phyloP scores from a whole-genome alignment of 2,113 vertebrate genomes.

The Scartelaos histophorus region DNA sequence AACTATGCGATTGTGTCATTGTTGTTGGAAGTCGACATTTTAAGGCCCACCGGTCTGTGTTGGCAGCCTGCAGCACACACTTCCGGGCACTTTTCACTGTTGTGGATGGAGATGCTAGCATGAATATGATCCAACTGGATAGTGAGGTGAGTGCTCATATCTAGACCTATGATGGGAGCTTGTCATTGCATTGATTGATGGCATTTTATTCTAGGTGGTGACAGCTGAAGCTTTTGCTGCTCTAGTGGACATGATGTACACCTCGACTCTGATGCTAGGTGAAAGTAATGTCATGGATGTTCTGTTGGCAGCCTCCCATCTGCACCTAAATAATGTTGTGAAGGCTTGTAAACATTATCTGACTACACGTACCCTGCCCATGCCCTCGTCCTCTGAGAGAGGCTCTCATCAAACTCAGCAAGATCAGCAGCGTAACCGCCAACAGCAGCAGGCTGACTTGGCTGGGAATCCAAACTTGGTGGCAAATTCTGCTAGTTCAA shows the following conservation, averaged over 20 bases:
- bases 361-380: slow-evolving; percentile 90
- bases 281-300: slow-evolving; percentile 99
- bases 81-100: slow-evolving; percentile 95
- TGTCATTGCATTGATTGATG: not conserved
- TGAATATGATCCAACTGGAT: slow-evolving; percentile 98
- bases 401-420: slow-evolving; percentile 55
- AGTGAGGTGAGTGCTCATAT: slow-evolving; percentile 77
- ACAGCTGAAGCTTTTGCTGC: slow-evolving; percentile 95
- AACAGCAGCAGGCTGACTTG: slow-evolving; percentile 69
- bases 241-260: slow-evolving; percentile 98
- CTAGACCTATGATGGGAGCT: not conserved
- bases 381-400: slow-evolving; percentile 83
- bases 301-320: slow-evolving; percentile 92
- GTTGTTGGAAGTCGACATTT: slow-evolving; percentile 94
- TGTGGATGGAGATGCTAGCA: slow-evolving; percentile 88
- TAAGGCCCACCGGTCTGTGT: slow-evolving; percentile 92
- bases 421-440: slow-evolving; percentile 69
- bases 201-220: slow-evolving; percentile 77
- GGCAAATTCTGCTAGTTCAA: slow-evolving; percentile 61
- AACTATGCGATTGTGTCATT: slow-evolving; percentile 95
- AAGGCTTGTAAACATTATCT: slow-evolving; percentile 98
- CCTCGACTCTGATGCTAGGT: slow-evolving; percentile 94
- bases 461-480: slow-evolving; percentile 40
- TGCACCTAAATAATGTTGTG: slow-evolving; percentile 94
- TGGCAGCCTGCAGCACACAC: slow-evolving; percentile 96